phyloP scores from a whole-genome alignment of 2,888 invertebrate species.

The Yponomeuta sedellus region DNA sequence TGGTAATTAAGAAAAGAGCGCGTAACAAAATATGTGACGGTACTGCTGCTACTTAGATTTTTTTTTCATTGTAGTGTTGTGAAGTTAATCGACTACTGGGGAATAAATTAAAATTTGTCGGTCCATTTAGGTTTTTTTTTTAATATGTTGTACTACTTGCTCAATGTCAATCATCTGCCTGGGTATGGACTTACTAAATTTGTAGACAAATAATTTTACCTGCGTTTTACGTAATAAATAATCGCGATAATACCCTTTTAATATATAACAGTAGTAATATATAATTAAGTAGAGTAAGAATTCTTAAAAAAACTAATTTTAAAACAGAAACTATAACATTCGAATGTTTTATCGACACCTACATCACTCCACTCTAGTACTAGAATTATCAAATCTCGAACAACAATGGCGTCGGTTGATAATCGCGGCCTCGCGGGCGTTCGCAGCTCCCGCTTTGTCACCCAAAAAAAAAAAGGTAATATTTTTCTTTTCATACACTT shows the following conservation, averaged over 20 bases:
- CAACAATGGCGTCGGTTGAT: conserved; percentile 66
- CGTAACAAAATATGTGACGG: conserved; percentile 65
- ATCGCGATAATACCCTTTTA: too few relatives aligned
- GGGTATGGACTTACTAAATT: too few relatives aligned
- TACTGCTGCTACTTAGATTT: conserved; percentile 46
- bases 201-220: too few relatives aligned
- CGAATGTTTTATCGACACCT: conserved; percentile 28
- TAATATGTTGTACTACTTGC: background rate
- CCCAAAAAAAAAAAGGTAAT: conserved; percentile 25
- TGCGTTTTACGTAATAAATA: too few relatives aligned
- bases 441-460: conserved; percentile 40
- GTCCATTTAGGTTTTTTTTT: background rate
- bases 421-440: conserved; percentile 63
- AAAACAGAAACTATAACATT: background rate
- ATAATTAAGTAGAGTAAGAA: background rate
- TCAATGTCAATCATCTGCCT: background rate
- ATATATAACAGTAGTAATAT: too few relatives aligned
- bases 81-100: conserved; percentile 38
- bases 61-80: conserved; percentile 37
- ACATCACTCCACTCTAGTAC: conserved; percentile 39
- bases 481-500: conserved; percentile 22
- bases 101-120: background rate
- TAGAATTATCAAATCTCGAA: conserved; percentile 59
- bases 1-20: conserved; percentile 67
- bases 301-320: background rate